Evolutionary conservation across 2,888 invertebrate species (phyloP), one percentile per base, ranked within the genome.

Genomic region (Trileptium ribeirensis): DNA sequence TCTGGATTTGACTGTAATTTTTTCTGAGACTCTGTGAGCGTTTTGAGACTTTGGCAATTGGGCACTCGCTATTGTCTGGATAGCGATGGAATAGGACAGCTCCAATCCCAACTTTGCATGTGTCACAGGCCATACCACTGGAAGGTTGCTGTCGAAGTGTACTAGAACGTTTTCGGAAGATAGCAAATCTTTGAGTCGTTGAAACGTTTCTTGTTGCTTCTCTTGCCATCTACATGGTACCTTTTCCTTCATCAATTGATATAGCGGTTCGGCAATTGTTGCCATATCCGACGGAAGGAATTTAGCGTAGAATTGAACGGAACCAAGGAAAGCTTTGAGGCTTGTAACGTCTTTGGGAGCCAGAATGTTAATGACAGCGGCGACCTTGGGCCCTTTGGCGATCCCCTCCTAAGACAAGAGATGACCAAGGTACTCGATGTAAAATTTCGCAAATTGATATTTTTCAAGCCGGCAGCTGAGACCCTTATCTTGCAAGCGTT

Each of bases 31-130:
- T 36, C 80, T 24, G 78, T 84, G 29, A 85, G 67, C 15, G 82
- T 82, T 85, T 78, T 34, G 85, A 85, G 0, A 84, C 84, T 67
- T 82, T 85, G 31, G 83, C 85, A 1, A 84, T 84, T n/a, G 85
- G 84, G 34, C 83, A 51, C 1, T 82, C 67, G 29, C 75, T 75
- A 15, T 80, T 40, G 24, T 81, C 83, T 67, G 84, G 81, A 36
- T 82, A 81, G 19, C 70, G 74, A 80, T 85, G 83, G 83, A 36
- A 85, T n/a, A 8, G 34, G 19, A 79, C 79, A 8, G 79, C 79
- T 31, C 79, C 79, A 75, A 79, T 31, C 15, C 79, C 79, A 79
- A 78, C 33, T 8, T n/a, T 33, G 8, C 77, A 79, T 29, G 79
- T 77, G 77, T 79, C 79, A n/a, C 74, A 70, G 74, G 74, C 8